Evolutionary conservation across 2,888 invertebrate species (phyloP).

Genomic region (Lamellibrachia columna): DNA sequence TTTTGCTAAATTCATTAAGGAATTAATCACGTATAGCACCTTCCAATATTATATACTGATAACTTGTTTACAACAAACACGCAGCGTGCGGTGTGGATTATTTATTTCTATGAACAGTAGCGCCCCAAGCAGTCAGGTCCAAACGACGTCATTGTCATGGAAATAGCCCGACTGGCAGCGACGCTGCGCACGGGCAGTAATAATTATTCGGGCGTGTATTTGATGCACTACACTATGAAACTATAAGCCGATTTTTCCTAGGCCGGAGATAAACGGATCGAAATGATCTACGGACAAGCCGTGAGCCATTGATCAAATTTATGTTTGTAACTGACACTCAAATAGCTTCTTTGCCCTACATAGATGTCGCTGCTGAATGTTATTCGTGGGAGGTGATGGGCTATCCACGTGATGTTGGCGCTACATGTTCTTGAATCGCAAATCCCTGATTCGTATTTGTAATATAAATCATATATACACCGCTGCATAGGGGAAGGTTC

Average conservation of each 20-base stretch:
- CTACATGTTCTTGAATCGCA: too few species aligned
- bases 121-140: background rate
- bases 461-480: background rate
- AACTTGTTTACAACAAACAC: too few species aligned
- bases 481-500: too few species aligned
- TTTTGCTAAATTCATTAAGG: too few species aligned
- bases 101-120: background rate
- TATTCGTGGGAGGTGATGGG: background rate
- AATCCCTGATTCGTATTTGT: background rate
- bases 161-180: background rate
- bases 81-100: too few species aligned
- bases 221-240: background rate
- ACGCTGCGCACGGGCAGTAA: background rate
- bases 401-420: background rate
- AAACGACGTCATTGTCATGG: background rate
- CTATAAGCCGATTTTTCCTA: background rate
- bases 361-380: background rate
- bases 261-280: background rate
- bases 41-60: too few species aligned
- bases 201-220: background rate
- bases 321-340: background rate
- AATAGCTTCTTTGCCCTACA: conserved; percentile 8
- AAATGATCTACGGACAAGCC: background rate
- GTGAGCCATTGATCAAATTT: background rate
- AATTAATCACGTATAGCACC: too few species aligned